Evolutionary conservation across 1,140 invertebrate species (phyloP), one percentile per base, ranked within the genome.

Genomic region (Ladona fulva): DNA sequence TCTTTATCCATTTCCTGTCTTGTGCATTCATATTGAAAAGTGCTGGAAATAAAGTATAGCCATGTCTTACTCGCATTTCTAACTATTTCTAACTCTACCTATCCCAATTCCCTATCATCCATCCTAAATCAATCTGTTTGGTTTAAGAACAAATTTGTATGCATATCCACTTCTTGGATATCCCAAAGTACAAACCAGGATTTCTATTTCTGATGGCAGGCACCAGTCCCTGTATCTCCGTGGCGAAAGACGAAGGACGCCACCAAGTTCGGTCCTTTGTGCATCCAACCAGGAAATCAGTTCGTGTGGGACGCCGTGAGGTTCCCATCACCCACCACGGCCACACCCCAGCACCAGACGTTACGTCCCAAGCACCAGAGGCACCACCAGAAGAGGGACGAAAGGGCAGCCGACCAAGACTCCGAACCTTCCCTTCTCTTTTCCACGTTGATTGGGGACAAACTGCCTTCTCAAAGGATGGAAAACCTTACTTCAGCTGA

Each of bases 201-300:
- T 24, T 1, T 77, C 24, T 76, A n/a, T 74, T 79, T n/a, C n/a
- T n/a, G n/a, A n/a, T n/a, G n/a, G n/a, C 77, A 84, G 83, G 80
- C 82, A 0, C 83, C 83, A 16, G 78, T 78, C 52, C 80, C 80
- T 24, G 75, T 77, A 0, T 78, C 77, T 75, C 19, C 78, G 8
- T 83, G 83, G 83, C 75, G 79, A 24, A 80, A 77, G 59, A 78
- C 82, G 25, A 75, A 79, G 16, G 82, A 84, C 25, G 82, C 82
- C 5, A 82, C 80, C 1, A 78, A 81, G 19, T 83, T 83, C 78
- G 81, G 83, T 1, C 79, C 83, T 42, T 81, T 82, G 75, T 84
- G 83, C 77, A 81, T 79, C 78, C 83, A 84, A 79, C 83, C 83
- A 7, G 79, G 80, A 24, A 82, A 82, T 78, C 82, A 81, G 78